These are phyloP conservation scores for Drosophila rufa DNA, from an alignment of 1,140 invertebrate genomes.

Conservation along the genomic window DNA sequence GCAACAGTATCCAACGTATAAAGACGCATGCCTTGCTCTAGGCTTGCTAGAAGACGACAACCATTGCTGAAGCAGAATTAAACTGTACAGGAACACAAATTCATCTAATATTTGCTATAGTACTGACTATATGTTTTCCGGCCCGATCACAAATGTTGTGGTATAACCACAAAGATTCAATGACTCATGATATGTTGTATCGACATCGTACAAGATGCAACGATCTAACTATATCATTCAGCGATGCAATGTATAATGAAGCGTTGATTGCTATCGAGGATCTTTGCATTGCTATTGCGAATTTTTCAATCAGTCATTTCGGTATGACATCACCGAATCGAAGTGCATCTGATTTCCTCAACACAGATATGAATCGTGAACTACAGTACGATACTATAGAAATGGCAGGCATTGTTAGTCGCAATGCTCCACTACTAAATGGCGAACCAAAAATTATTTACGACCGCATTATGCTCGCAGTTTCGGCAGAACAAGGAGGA, in stretches of 20 bases:
- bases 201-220: neutral
- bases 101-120: constrained; percentile 44
- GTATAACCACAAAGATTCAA: constrained; percentile 13
- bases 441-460: neutral
- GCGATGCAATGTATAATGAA: neutral
- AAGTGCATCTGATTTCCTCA: neutral
- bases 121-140: constrained; percentile 8
- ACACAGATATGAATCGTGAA: neutral
- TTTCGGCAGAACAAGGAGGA: neutral
- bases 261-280: too few species aligned
- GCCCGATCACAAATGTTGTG: constrained; percentile 7
- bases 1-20: constrained; percentile 40
- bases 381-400: neutral
- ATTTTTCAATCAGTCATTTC: too few species aligned
- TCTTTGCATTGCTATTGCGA: neutral
- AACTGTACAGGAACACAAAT: constrained; percentile 60
- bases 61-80: constrained; percentile 61
- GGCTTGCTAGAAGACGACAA: constrained; percentile 79
- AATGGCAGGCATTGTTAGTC: neutral
- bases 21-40: constrained; percentile 45
- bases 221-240: constrained; percentile 24
- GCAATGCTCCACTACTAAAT: neutral
- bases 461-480: too few species aligned
- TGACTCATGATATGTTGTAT: constrained; percentile 5
- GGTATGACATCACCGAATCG: neutral